Percentiles rank a stretch among this genome's conserved stretches.
These are phyloP conservation scores for Frankliniella fusca DNA, from an alignment of 2,888 invertebrate genomes.

Conservation along the genomic window DNA sequence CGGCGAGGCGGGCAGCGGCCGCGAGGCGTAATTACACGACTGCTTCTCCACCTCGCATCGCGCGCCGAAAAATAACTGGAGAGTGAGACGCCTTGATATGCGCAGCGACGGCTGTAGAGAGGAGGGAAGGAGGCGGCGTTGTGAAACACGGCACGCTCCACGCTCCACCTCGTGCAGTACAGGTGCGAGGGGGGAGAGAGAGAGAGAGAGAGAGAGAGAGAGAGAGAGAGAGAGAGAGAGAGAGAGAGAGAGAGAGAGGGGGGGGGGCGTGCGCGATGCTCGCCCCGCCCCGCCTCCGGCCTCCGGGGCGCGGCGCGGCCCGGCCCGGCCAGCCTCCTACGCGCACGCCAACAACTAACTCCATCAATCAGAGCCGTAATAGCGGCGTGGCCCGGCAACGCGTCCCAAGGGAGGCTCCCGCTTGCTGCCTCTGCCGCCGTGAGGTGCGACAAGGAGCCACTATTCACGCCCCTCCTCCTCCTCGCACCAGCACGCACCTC, in stretches of 20 bases:
- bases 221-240: constrained; percentile 27
- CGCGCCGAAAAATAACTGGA: no score
- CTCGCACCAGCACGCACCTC: no score
- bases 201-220: constrained; percentile 28
- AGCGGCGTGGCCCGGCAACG: background rate
- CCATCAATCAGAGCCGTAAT: constrained; percentile 15
- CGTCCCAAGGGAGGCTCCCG: background rate
- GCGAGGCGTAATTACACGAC: no score
- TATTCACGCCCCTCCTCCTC: no score
- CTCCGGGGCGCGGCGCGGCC: background rate
- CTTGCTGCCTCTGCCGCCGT: background rate
- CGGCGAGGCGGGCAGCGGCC: no score
- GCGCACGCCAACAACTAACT: background rate
- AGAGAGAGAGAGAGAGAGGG: constrained; percentile 29
- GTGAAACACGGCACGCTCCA: no score
- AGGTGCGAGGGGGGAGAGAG: background rate
- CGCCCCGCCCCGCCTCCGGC: background rate
- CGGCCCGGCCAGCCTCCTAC: background rate
- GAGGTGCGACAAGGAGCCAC: background rate
- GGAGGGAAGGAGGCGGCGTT: no score
- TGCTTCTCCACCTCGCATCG: no score
- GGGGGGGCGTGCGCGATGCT: background rate
- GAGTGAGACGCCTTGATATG: no score
- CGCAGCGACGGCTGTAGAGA: no score
- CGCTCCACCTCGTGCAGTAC: no score